A percentile compares a stretch with the other conserved stretches of the same genome.
phyloP scores from a whole-genome alignment of 2,113 vertebrate genomes.

The Xiphophorus hellerii region DNA sequence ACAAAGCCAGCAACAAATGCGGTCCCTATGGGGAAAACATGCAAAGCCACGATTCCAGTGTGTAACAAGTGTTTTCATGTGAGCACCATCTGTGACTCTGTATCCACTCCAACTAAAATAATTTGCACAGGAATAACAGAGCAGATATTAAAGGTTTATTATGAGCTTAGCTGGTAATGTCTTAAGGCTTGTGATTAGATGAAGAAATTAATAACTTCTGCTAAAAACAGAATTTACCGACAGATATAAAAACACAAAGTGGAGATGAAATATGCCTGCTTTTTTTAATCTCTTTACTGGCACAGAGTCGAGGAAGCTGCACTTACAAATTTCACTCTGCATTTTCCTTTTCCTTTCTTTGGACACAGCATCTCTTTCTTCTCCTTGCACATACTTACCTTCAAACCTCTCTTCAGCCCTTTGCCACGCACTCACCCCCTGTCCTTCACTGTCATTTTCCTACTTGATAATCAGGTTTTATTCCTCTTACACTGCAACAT shows the following conservation, averaged over 20 bases:
- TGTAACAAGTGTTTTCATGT: conserved; percentile 28
- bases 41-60: conserved; percentile 11
- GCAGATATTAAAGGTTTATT: not conserved
- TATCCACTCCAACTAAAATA: not conserved
- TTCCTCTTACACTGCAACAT: conserved; percentile 44
- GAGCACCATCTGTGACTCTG: conserved; percentile 9
- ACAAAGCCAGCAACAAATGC: conserved; percentile 18
- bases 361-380: conserved; percentile 40
- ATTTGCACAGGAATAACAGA: conserved; percentile 13
- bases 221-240: conserved; percentile 6
- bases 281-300: conserved; percentile 16
- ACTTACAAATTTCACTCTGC: conserved; percentile 24
- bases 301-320: conserved; percentile 45
- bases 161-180: not conserved
- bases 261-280: conserved; percentile 64
- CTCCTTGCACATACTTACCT: conserved; percentile 42
- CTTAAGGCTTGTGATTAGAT: conserved; percentile 4
- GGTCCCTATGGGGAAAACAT: conserved; percentile 9
- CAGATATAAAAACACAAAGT: conserved; percentile 36
- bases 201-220: conserved; percentile 8
- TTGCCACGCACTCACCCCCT: conserved; percentile 35
- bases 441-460: conserved; percentile 40
- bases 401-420: conserved; percentile 32
- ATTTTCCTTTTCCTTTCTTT: conserved; percentile 29
- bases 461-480: conserved; percentile 34